Conservation (phyloP, 2,888 invertebrate genomes). For the Nysson spinosus region DNA sequence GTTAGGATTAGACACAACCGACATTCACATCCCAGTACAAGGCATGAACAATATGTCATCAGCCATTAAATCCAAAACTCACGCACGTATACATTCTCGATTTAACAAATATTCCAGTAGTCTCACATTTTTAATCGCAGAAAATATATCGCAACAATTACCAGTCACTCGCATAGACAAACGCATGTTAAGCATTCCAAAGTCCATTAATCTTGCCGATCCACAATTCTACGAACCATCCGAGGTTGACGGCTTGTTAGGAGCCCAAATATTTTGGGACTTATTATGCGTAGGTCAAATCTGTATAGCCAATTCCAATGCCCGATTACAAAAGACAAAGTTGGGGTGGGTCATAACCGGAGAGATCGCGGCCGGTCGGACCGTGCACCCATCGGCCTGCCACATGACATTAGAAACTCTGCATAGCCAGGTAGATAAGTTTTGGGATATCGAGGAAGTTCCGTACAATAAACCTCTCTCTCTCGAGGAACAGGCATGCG, state of each 20-base stretch:
- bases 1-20: too few species aligned
- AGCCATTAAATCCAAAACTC: too few species aligned
- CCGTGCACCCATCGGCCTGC: background rate
- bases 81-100: too few species aligned
- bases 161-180: too few species aligned
- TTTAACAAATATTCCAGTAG: too few species aligned
- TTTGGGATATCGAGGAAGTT: slow-evolving; percentile 11
- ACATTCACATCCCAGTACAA: too few species aligned
- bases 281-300: background rate
- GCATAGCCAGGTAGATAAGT: background rate
- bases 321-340: slow-evolving; percentile 4
- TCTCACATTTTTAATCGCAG: too few species aligned
- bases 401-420: background rate
- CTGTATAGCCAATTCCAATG: background rate
- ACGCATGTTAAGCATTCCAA: background rate
- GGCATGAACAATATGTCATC: too few species aligned
- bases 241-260: slow-evolving; percentile 9
- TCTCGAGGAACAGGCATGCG: background rate
- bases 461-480: background rate
- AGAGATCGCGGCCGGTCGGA: background rate
- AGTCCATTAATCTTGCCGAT: background rate
- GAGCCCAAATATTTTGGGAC: slow-evolving; percentile 1
- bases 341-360: slow-evolving; percentile 11
- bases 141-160: too few species aligned
- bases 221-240: slow-evolving; percentile 2